Percentiles rank a stretch among this genome's conserved stretches.
These are phyloP conservation scores for Carettochelys insculpta DNA, from an alignment of 2,113 vertebrate species.

Conservation along the genomic window DNA sequence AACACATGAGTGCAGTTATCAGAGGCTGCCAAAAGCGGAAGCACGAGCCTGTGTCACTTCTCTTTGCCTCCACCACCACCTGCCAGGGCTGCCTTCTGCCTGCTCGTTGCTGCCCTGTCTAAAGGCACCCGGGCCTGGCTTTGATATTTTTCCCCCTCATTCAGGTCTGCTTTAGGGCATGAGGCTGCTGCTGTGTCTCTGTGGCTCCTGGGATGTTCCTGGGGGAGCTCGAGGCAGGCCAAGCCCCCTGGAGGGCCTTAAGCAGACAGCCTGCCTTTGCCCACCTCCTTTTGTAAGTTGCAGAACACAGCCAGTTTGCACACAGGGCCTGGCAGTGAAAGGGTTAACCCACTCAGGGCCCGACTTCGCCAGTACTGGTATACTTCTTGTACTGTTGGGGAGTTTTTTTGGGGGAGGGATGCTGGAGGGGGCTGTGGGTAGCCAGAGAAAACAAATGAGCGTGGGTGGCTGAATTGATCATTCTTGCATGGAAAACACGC, in stretches of 20 bases:
- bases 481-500: too few species aligned
- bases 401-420: not conserved
- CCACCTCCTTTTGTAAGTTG: not conserved
- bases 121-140: not conserved
- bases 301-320: not conserved
- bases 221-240: not conserved
- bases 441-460: not conserved
- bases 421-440: not conserved
- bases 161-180: not conserved
- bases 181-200: not conserved
- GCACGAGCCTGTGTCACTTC: accelerated
- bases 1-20: not conserved
- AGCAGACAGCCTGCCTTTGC: not conserved
- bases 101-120: not conserved
- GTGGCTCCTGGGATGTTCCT: not conserved
- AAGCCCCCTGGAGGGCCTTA: not conserved
- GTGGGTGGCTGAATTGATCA: not conserved
- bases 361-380: not conserved
- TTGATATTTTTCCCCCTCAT: not conserved
- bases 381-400: not conserved
- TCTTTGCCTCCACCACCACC: not conserved
- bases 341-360: not conserved
- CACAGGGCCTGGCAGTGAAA: not conserved
- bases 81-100: accelerated
- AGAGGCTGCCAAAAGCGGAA: not conserved